These are phyloP conservation scores for Prolemur simus DNA, from an alignment of 2,113 vertebrate species.

Conservation along the genomic window DNA sequence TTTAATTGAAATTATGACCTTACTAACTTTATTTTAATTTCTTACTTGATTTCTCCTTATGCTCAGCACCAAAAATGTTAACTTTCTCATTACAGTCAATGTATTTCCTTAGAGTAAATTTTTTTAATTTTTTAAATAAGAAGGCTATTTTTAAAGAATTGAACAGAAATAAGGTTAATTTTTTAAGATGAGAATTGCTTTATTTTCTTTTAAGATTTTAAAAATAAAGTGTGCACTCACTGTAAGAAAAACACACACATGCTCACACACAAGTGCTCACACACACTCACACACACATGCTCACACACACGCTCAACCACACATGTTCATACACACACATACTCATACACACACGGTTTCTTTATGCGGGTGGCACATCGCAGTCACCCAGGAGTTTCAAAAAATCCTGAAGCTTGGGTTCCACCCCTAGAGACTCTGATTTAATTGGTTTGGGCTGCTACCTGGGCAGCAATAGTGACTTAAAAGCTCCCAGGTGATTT, in stretches of 20 bases:
- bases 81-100: background rate
- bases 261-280: background rate
- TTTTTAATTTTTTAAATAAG: background rate
- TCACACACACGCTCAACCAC: too few species aligned
- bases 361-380: background rate
- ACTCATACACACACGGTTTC: background rate
- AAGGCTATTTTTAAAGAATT: background rate
- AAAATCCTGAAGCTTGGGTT: background rate
- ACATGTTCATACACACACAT: fast-evolving
- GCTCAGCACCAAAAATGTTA: background rate
- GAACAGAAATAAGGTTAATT: background rate
- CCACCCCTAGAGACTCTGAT: background rate
- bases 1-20: conserved; percentile 12
- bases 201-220: conserved; percentile 15
- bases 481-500: background rate
- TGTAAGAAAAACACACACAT: background rate
- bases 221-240: background rate
- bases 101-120: background rate
- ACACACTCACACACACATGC: background rate
- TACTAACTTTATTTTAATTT: background rate
- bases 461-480: background rate
- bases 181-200: background rate
- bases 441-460: background rate
- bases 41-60: background rate
- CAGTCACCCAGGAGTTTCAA: background rate